A percentile compares a stretch with the other conserved stretches of the same genome.
phyloP scores from a whole-genome alignment of 2,888 invertebrate species.

The Melinaea marsaeus region DNA sequence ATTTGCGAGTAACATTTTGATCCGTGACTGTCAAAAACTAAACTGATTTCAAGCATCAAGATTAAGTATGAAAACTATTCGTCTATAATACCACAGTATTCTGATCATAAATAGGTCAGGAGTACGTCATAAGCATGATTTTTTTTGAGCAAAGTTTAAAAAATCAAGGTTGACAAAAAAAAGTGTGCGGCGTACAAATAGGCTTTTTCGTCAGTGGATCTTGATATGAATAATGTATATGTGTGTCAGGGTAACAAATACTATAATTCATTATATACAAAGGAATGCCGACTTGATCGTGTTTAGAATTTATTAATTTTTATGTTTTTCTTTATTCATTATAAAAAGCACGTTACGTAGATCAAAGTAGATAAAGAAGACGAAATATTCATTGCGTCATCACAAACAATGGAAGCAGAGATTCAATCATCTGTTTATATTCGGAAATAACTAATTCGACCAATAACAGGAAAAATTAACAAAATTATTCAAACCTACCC shows the following conservation, averaged over 20 bases:
- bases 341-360: too few species aligned
- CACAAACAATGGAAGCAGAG: too few species aligned
- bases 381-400: too few species aligned
- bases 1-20: conserved; percentile 21
- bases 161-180: conserved; percentile 20
- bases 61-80: background rate
- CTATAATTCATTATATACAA: conserved; percentile 25
- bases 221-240: conserved; percentile 40
- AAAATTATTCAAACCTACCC: too few species aligned
- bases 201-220: conserved; percentile 28
- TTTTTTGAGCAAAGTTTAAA: conserved; percentile 20
- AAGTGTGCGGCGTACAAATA: conserved; percentile 25
- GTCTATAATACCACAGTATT: too few species aligned
- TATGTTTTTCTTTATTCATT: background rate
- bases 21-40: conserved; percentile 11
- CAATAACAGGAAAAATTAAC: too few species aligned
- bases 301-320: background rate
- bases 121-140: too few species aligned
- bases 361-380: too few species aligned
- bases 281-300: background rate
- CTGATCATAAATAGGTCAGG: too few species aligned
- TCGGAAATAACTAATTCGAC: too few species aligned
- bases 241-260: conserved; percentile 41
- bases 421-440: too few species aligned
- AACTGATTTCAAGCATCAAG: conserved; percentile 1